Evolutionary conservation across 2,888 invertebrate species (phyloP), one percentile per base, ranked within the genome.

Genomic region (Ctenicera cuprea): DNA sequence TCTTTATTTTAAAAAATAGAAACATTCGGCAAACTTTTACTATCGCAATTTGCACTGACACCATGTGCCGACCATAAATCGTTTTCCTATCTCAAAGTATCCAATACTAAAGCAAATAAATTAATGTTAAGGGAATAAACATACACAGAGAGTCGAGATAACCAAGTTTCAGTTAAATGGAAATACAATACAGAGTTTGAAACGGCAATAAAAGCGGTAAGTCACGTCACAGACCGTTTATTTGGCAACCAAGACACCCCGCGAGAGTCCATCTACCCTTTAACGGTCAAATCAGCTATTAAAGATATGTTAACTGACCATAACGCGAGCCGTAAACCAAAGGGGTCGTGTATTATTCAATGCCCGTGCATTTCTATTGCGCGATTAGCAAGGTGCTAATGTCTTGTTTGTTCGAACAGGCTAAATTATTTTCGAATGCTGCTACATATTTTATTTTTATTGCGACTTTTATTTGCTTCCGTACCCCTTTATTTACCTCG

Each of bases 271-370:
- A 68, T 59, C 71, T 52, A 73, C 73, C 76, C 68, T 62, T 71
- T 71, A 73, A 73, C 71, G 71, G 73, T 59, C 63, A 66, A 65
- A 74, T 68, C 73, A 64, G 71, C 71, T 68, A 71, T 71, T 71
- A 73, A 76, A 73, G 76, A 76, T 61, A 70, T 64, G 76, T 76
- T 76, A 76, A 76, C 76, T 68, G 76, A 71, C 76, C 76, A 74
- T 73, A 76, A 73, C 76, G 69, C 45, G 37, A 30, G 66, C 68
- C 57, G 57, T 74, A 71, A 76, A 76, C 66, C 71, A 62, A 73
- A 61, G 63, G 73, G 73, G 45, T 63, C 57, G 52, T 68, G 61
- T 73, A 63, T 72, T 72, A 73, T 73, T 73, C 63, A 61, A 61
- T 50, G 20, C 30, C 50, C 26, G 65, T 26, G 61, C 57, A 26